Evolutionary conservation across 2,797 vertebrate species (phyloP), one percentile per base, ranked within the genome.

Genomic region (Garrulus glandarius): DNA sequence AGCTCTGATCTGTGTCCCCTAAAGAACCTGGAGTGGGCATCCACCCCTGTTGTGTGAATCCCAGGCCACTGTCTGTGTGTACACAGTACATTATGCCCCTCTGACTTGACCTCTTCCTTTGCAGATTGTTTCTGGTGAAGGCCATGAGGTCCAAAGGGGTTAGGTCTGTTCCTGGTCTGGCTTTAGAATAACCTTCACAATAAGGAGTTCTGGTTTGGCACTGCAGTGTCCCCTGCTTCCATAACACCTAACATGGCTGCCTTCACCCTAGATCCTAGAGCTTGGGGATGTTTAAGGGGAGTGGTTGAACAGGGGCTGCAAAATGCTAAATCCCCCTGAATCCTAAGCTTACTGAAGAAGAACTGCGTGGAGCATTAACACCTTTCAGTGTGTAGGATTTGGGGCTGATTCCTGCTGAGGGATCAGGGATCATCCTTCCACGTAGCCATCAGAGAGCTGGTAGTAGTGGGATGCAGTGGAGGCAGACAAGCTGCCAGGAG

Each of bases 71-170:
- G 27, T 93, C 86, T 92, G 46, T 91, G 95, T 93, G 84, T 87
- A 59, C 87, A 1, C 23, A 41, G 81, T 94, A 84, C 95, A 50
- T 77, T 92, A 65, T 16, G 36, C 94, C 96, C 69, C 90, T 86
- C 95, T 93, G 95, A 92, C 79, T 82, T 92, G 60, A 87, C 93
- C 96, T 97, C 94, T 84, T 95, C 92, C 93, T 96, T 96, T 96
- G 94, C 95, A 96, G 93, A 97, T 96, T 92, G 88, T 96, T 97
- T 97, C 96, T 97, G 97, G 94, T 93, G 83, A 91, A 96, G 97
- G 93, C 96, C 94, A 87, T 91, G 95, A 95, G 95, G 95, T 97
- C 95, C 93, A 96, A 92, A 97, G 87, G 94, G 96, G 94, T 95
- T 97, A 97, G 95, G 95, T 97, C 80, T 94, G 96, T 95, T 97